Conservation (phyloP, 2,797 vertebrate species). For the Lerista edwardsae region DNA sequence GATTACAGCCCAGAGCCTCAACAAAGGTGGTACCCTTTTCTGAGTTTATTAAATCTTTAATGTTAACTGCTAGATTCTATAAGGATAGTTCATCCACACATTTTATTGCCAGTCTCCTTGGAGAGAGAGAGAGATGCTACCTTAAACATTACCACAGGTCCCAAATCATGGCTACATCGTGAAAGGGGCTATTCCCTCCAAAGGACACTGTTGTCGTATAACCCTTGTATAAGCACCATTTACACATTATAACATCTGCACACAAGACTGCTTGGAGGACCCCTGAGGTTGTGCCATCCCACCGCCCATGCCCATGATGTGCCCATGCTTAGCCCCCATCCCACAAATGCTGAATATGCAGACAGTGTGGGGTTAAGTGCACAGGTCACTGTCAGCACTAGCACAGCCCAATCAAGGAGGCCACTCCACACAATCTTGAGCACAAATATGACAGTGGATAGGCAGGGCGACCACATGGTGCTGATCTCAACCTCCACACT, state of each 20-base stretch:
- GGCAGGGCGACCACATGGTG: background rate
- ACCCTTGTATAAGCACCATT: background rate
- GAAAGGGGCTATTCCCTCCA: background rate
- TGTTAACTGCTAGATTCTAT: background rate
- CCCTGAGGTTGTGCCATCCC: too few species aligned
- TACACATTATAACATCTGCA: too few species aligned
- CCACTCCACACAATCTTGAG: too few species aligned
- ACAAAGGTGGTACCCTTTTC: background rate
- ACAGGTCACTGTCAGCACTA: too few species aligned
- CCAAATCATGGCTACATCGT: background rate
- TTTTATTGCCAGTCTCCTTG: background rate
- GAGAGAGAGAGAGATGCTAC: background rate
- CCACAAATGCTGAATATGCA: too few species aligned
- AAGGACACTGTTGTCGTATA: background rate
- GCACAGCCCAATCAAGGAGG: too few species aligned
- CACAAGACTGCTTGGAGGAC: too few species aligned
- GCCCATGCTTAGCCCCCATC: too few species aligned
- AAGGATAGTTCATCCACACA: background rate
- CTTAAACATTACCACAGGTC: too few species aligned
- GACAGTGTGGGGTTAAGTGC: too few species aligned
- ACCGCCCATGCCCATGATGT: too few species aligned
- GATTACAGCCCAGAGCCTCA: background rate
- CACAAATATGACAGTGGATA: too few species aligned
- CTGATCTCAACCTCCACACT: background rate
- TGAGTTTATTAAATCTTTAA: background rate